A percentile compares a stretch with the other conserved stretches of the same genome.
Evolutionary conservation across 2,888 invertebrate species (phyloP).

Genomic region (Metacarcinus magister): DNA sequence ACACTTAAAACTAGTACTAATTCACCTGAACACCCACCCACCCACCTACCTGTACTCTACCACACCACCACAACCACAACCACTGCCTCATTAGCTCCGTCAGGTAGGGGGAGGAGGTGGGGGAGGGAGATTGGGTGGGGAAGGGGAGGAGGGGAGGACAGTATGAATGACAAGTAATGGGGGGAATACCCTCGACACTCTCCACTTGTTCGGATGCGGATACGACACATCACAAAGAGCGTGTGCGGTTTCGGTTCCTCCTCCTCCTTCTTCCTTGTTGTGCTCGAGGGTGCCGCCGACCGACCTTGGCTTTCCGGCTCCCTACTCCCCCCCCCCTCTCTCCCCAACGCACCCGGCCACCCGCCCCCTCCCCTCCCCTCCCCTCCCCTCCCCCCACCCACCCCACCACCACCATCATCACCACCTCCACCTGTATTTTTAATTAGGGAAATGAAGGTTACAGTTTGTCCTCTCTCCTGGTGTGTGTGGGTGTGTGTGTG

Average conservation of each 20-base stretch:
- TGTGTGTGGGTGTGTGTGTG: neutral
- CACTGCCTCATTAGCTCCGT: neutral
- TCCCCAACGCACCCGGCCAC: neutral
- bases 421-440: neutral
- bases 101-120: neutral
- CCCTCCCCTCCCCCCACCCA: too few species aligned
- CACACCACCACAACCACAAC: slow-evolving; percentile 14
- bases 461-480: neutral
- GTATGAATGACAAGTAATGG: neutral
- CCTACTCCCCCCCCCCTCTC: neutral
- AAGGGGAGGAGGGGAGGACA: neutral
- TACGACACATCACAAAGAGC: neutral
- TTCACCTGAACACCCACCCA: neutral
- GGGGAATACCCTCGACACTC: neutral
- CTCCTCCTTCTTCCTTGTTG: neutral
- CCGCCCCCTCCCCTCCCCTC: neutral
- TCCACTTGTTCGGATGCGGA: slow-evolving; percentile 12
- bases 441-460: slow-evolving; percentile 1
- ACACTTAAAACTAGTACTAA: neutral
- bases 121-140: neutral
- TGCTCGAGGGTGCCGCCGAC: neutral
- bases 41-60: neutral
- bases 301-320: slow-evolving; percentile 36
- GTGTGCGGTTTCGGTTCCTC: neutral
- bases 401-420: neutral